Conservation (phyloP, 2,888 invertebrate genomes). For the Epistrophe grossulariae region DNA sequence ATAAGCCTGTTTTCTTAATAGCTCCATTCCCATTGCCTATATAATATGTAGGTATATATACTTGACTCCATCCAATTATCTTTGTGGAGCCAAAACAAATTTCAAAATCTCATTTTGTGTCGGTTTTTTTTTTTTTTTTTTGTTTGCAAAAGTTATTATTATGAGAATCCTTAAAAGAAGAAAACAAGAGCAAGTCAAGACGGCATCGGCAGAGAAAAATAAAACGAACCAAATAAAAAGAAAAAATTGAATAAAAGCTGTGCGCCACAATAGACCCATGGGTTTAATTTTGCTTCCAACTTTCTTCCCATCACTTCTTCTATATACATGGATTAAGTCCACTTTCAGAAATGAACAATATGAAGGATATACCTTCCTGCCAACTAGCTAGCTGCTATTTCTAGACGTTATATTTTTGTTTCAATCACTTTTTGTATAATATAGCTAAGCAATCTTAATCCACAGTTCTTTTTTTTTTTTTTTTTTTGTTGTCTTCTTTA, state of each 20-base stretch:
- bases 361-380: not conserved
- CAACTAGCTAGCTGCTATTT: not conserved
- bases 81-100: conserved; percentile 63
- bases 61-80: conserved; percentile 67
- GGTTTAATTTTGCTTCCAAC: conserved; percentile 43
- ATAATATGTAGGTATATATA: too few species aligned
- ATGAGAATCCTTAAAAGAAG: conserved; percentile 46
- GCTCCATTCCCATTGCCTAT: not conserved
- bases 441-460: conserved; percentile 16
- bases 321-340: not conserved
- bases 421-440: conserved; percentile 10
- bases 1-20: conserved; percentile 12
- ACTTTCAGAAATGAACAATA: conserved; percentile 18
- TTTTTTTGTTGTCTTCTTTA: not conserved
- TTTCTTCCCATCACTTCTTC: conserved; percentile 4
- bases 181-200: conserved; percentile 9
- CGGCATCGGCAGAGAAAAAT: not conserved
- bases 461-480: not conserved
- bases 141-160: conserved; percentile 47
- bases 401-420: conserved; percentile 29
- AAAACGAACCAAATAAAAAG: not conserved
- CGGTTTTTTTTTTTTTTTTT: conserved; percentile 21
- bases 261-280: conserved; percentile 51
- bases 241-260: conserved; percentile 41
- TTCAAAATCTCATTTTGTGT: conserved; percentile 60